Percentiles rank a stretch among this genome's conserved stretches.
Evolutionary conservation across 35 echinoderm and acorn worm genomes (phyloP).

Genomic region (Chiridota heheva): DNA sequence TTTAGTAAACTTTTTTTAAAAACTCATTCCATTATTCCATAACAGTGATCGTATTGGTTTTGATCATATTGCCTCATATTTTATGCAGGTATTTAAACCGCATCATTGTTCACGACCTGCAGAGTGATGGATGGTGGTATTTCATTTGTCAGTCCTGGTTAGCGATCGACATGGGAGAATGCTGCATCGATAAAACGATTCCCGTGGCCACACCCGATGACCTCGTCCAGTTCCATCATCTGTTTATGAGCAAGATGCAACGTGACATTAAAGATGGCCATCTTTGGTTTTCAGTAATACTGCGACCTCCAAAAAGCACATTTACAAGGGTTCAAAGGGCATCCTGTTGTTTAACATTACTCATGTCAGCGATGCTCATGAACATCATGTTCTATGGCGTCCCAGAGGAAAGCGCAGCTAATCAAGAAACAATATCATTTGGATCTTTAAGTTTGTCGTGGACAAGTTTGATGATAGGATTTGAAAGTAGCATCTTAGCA

Average conservation of each 20-base stretch:
- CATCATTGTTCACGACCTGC: slow-evolving; percentile 84
- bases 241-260: slow-evolving; percentile 58
- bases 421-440: slow-evolving; percentile 42
- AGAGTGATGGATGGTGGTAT: slow-evolving; percentile 83
- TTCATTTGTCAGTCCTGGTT: slow-evolving; percentile 94
- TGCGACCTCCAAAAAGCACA: slow-evolving; percentile 62
- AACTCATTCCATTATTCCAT: background rate
- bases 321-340: slow-evolving; percentile 89
- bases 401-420: slow-evolving; percentile 33
- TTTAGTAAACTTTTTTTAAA: background rate
- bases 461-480: slow-evolving; percentile 60
- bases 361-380: slow-evolving; percentile 75
- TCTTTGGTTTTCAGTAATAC: slow-evolving; percentile 84
- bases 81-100: slow-evolving; percentile 74
- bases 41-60: background rate
- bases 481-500: slow-evolving; percentile 69
- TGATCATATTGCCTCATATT: slow-evolving; percentile 14
- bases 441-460: slow-evolving; percentile 66
- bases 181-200: slow-evolving; percentile 64
- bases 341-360: slow-evolving; percentile 66
- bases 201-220: slow-evolving; percentile 57
- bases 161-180: slow-evolving; percentile 57
- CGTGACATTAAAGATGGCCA: slow-evolving; percentile 88
- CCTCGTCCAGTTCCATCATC: slow-evolving; percentile 66
- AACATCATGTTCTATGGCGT: slow-evolving; percentile 93